A percentile compares a stretch with the other conserved stretches of the same genome.
phyloP scores from a whole-genome alignment of 2,888 invertebrate species.

The Tetragnatha montana region DNA sequence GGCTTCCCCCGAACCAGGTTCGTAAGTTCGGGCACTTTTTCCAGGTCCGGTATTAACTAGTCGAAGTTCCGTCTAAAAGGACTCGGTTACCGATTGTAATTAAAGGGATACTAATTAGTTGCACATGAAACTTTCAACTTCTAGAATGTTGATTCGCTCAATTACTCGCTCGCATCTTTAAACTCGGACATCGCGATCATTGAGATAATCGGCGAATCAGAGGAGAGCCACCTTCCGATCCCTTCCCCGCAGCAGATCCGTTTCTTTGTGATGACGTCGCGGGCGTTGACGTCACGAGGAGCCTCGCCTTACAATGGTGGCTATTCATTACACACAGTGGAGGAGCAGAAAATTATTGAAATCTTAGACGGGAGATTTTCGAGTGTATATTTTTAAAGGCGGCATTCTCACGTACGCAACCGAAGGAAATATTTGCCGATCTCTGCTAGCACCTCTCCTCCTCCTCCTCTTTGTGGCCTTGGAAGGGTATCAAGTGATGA shows the following conservation, averaged over 20 bases:
- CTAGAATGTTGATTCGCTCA: too few species aligned
- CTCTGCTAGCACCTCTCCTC: neutral
- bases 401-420: conserved; percentile 50
- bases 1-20: too few species aligned
- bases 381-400: conserved; percentile 14
- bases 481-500: too few species aligned
- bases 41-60: too few species aligned
- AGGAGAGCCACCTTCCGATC: neutral
- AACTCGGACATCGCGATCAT: neutral
- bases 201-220: neutral
- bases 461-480: neutral
- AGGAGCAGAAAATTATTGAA: conserved; percentile 41
- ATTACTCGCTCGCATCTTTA: neutral
- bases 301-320: conserved; percentile 37
- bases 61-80: too few species aligned
- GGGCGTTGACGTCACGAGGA: conserved; percentile 33
- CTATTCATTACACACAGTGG: conserved; percentile 35
- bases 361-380: conserved; percentile 20
- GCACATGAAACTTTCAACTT: too few species aligned
- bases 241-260: neutral
- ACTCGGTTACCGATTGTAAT: too few species aligned
- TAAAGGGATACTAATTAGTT: too few species aligned
- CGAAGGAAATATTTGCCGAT: neutral
- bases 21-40: too few species aligned
- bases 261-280: conserved; percentile 38